Conservation (phyloP, 2,888 invertebrate species). For the Aelia acuminata region DNA sequence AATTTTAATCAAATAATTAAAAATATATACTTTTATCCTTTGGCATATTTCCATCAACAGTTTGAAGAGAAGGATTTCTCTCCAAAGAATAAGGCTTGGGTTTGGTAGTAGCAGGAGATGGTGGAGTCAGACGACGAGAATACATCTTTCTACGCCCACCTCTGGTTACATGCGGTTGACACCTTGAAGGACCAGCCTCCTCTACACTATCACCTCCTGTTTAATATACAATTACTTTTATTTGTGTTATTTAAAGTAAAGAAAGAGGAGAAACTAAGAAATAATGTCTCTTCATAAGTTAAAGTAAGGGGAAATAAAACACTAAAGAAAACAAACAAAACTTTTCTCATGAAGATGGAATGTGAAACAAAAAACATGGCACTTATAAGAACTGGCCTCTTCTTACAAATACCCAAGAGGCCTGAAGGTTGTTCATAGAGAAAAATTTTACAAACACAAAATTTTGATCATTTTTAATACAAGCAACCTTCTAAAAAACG, state of each 20-base stretch:
- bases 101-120: slow-evolving; percentile 50
- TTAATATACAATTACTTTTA: background rate
- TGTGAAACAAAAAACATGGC: too few relatives aligned
- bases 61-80: slow-evolving; percentile 48
- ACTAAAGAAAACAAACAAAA: too few relatives aligned
- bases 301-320: too few relatives aligned
- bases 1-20: background rate
- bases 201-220: slow-evolving; percentile 57
- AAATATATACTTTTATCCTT: background rate
- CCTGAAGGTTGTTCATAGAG: too few relatives aligned
- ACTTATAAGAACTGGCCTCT: too few relatives aligned
- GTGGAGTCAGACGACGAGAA: slow-evolving; percentile 56
- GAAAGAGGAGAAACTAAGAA: background rate
- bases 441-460: too few relatives aligned
- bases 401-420: too few relatives aligned
- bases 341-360: too few relatives aligned
- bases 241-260: background rate
- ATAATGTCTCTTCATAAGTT: background rate
- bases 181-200: slow-evolving; percentile 63
- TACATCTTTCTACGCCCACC: slow-evolving; percentile 62
- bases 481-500: too few relatives aligned
- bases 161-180: slow-evolving; percentile 57
- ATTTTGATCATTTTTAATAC: too few relatives aligned
- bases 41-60: slow-evolving; percentile 49
- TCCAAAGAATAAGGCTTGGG: slow-evolving; percentile 50